Conservation (phyloP, 2,113 vertebrate species). For the Pseudorasbora parva region DNA sequence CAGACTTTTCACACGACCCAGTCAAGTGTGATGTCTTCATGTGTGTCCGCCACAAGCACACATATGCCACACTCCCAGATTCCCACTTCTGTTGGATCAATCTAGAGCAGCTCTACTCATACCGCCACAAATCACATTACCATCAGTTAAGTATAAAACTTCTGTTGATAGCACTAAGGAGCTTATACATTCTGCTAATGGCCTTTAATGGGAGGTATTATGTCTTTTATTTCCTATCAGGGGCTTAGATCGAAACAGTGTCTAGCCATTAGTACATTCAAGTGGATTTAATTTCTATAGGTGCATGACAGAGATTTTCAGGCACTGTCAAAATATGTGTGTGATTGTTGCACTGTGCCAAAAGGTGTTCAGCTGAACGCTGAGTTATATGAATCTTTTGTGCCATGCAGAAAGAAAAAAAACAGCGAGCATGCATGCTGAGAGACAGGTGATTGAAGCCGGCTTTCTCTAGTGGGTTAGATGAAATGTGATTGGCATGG, state of each 20-base stretch:
- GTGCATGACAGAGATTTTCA: not conserved
- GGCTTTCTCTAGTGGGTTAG: slow-evolving; percentile 21
- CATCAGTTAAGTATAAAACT: slow-evolving; percentile 11
- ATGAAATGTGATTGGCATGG: slow-evolving; percentile 34
- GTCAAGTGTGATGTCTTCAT: slow-evolving; percentile 28
- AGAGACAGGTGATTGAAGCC: slow-evolving; percentile 27
- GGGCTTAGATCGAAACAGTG: not conserved
- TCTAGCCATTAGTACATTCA: not conserved
- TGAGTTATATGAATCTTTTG: not conserved
- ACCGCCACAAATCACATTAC: not conserved
- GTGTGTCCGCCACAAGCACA: not conserved
- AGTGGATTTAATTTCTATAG: not conserved
- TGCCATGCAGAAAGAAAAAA: not conserved
- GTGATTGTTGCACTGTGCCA: not conserved
- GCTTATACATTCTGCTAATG: slow-evolving; percentile 13
- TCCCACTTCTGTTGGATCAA: not conserved
- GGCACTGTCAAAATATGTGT: not conserved
- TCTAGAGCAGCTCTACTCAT: not conserved
- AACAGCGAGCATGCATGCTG: not conserved
- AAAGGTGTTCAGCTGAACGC: not conserved
- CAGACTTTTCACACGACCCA: slow-evolving; percentile 10
- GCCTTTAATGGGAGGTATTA: slow-evolving; percentile 12
- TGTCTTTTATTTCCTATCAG: not conserved
- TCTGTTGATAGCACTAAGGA: slow-evolving; percentile 33
- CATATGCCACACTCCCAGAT: not conserved